These are phyloP conservation scores for Neodiprion pinetum DNA, from an alignment of 1,140 invertebrate genomes.

Conservation along the genomic window DNA sequence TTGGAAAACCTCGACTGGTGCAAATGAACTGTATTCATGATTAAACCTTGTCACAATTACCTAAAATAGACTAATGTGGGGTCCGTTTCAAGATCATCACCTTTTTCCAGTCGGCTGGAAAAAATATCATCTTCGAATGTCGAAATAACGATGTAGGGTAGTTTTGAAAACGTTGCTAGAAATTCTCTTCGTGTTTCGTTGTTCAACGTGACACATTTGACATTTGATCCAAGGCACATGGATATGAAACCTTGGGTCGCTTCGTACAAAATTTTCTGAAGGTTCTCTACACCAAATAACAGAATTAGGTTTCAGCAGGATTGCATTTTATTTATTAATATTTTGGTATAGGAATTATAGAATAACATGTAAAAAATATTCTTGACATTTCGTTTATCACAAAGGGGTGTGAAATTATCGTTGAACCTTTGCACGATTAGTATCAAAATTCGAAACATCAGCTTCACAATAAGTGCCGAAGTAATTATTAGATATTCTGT, in stretches of 20 bases:
- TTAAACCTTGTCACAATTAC: constrained; percentile 21
- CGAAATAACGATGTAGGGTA: constrained; percentile 44
- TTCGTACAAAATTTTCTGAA: constrained; percentile 53
- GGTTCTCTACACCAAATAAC: constrained; percentile 29
- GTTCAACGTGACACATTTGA: constrained; percentile 44
- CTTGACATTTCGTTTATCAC: no score
- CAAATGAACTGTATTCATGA: no score
- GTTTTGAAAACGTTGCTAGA: constrained; percentile 58
- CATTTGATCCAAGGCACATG: constrained; percentile 64
- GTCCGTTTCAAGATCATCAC: constrained; percentile 51
- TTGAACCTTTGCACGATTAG: no score
- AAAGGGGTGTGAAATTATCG: no score
- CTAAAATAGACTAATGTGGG: constrained; percentile 51
- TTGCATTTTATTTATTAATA: no score
- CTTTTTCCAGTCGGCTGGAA: constrained; percentile 36
- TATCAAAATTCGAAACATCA: no score
- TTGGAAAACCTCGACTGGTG: no score
- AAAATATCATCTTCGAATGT: constrained; percentile 37
- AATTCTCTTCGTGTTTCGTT: constrained; percentile 42
- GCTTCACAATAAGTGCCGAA: no score
- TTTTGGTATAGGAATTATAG: constrained; percentile 36
- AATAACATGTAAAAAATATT: background rate
- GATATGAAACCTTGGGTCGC: constrained; percentile 65
- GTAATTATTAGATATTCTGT: no score
- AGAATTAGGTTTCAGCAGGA: background rate